A percentile compares a stretch with the other conserved stretches of the same genome.
Conservation (phyloP, 2,888 invertebrate species). For the Parnassius apollo region DNA sequence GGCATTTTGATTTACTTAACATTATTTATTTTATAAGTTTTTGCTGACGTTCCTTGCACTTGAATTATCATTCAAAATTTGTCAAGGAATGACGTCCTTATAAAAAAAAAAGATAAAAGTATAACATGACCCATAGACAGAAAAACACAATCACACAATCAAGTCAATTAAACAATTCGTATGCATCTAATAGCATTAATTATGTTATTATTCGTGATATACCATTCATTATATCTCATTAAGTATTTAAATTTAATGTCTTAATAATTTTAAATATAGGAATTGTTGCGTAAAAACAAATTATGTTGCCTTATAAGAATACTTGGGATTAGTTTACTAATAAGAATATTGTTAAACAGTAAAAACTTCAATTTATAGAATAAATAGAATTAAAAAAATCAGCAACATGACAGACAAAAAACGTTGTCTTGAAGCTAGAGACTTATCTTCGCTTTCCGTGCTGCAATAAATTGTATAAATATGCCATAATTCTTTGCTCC, state of each 20-base stretch:
- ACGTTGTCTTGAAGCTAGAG: conserved; percentile 63
- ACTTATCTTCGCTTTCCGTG: conserved; percentile 68
- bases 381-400: conserved; percentile 35
- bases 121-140: conserved; percentile 40
- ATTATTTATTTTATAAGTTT: background rate
- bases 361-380: conserved; percentile 15
- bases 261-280: conserved; percentile 23
- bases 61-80: conserved; percentile 29
- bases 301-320: conserved; percentile 1
- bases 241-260: conserved; percentile 62
- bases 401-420: conserved; percentile 54
- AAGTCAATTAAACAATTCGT: conserved; percentile 68
- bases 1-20: no score
- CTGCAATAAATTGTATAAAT: conserved; percentile 76
- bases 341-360: conserved; percentile 5
- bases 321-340: background rate
- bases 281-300: conserved; percentile 12
- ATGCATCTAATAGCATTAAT: conserved; percentile 65
- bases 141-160: conserved; percentile 49
- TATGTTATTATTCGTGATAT: conserved; percentile 64
- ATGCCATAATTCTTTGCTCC: conserved; percentile 75
- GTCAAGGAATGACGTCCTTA: conserved; percentile 22
- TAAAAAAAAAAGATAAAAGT: conserved; percentile 42
- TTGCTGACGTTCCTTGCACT: conserved; percentile 13
- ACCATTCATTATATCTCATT: conserved; percentile 73